Base-by-base conservation (phyloP, 2,888 invertebrate species). In the Drosophila paranaensis region DNA sequence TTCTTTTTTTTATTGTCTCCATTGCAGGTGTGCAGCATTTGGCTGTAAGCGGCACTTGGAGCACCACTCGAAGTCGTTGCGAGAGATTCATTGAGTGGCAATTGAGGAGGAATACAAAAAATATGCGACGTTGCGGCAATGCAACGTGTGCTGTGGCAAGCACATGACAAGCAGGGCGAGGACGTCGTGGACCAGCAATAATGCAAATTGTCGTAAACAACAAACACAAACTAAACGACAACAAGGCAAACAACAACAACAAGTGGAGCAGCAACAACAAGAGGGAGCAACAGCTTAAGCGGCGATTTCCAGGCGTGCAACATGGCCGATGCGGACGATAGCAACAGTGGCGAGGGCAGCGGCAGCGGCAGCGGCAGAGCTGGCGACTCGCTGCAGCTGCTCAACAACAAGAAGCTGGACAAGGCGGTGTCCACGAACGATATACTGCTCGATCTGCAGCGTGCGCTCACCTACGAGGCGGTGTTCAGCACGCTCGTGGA, bases 361-460 rank as follows among this genome's bases (percentile, higher is more conserved):
- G 69, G 65, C 33, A 63, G 75, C 51, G 69, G 65, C 33, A 65
- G 69, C 11, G 73, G 68, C 50, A 55, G 71, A 35, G 60, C 64
- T n/a, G 60, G 71, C 53, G 76, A 68, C n/a, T 62, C 56, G 10
- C 48, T 73, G 60, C 78, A 77, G 55, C 53, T 84, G 74, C 77
- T 91, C 63, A 88, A 75, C 48, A 91, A 90, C 48, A 91, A 90
- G 65, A 91, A 90, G 65, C 77, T 89, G 56, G 93, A 93, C 78
- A 93, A 93, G 79, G 91, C 93, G 20, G 93, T 93, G 51, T 92
- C 92, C 74, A 93, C 93, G 30, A 92, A 91, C 66, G 93, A 93
- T 67, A 88, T 90, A n/a, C 71, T 91, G 67, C 82, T 91, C 51
- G 93, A 93, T 69, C 83, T 92, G 71, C 91, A 91, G 71, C 86